Evolutionary conservation across 2,797 vertebrate genomes (phyloP), one percentile per base, ranked within the genome.

Genomic region (Eleutherodactylus coqui): DNA sequence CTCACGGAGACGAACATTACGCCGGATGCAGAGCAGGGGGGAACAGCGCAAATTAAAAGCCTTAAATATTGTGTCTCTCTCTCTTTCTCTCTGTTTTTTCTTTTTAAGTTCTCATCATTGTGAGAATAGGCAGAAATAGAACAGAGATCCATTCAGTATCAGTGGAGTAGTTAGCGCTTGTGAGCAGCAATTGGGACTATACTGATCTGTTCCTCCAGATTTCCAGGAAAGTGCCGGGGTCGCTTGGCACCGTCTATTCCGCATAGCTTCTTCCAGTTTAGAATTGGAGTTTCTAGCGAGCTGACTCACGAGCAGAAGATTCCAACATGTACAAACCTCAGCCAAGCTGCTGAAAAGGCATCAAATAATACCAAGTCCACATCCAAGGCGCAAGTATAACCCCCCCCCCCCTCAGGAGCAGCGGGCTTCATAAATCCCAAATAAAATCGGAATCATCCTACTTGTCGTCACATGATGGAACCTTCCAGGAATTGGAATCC

Each of bases 1-100:
- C 49, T 36, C 75, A 64, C 27, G 75, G 75, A 79, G 86, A 43
- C 34, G 81, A 79, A 72, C 24, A 62, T 45, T 79, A 83, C 36
- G 47, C 62, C 32, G 86, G 81, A 47, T 83, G 51, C 75, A 72
- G 86, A 79, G 81, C 49, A n/a, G 77, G 51, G 14, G 86, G 86
- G 45, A 84, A 87, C 36, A n/a, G 64, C n/a, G 45, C 79, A 75
- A 87, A 84, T 87, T 87, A 83, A 82, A 84, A 55, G 53, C 69
- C 45, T 87, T 75, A 67, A 60, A 51, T 58, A 64, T 75, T 36
- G 53, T 70, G 36, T 70, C 17, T 69, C 16, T 69, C 34, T 38
- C 19, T 70, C 10, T 70, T 5, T 70, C 21, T 41, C 29, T 70
- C 29, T 67, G 5, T 79, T 58, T 79, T 70, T 72, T 58, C n/a